Percentiles rank a stretch among this genome's conserved stretches.
phyloP scores from a whole-genome alignment of 2,888 invertebrate species.

The Platycheirus rosarum region DNA sequence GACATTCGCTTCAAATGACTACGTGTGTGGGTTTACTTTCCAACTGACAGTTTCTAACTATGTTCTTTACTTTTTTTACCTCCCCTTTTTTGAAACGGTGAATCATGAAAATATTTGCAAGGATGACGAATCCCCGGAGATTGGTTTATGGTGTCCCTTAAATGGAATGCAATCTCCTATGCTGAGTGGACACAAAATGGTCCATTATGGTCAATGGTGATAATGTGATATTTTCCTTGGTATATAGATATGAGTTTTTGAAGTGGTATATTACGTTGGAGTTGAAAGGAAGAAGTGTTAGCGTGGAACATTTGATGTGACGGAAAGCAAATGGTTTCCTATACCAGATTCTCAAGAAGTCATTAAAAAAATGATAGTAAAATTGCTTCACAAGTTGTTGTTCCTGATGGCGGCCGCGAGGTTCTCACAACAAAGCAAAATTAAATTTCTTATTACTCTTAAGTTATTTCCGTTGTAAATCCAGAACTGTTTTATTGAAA shows the following conservation, averaged over 20 bases:
- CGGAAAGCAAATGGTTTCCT: too few species aligned
- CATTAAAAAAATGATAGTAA: too few species aligned
- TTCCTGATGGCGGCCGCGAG: too few species aligned
- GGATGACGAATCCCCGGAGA: slow-evolving; percentile 65
- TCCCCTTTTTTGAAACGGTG: slow-evolving; percentile 16
- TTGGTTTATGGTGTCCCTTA: slow-evolving; percentile 54
- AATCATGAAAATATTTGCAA: slow-evolving; percentile 52
- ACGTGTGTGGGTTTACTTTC: neutral
- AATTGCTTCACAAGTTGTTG: too few species aligned
- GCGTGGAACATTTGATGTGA: neutral
- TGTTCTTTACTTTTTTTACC: neutral
- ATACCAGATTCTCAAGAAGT: too few species aligned
- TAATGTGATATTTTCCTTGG: slow-evolving; percentile 42
- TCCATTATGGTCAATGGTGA: slow-evolving; percentile 35
- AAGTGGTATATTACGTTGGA: neutral
- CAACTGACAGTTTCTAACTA: slow-evolving; percentile 1
- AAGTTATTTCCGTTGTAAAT: too few species aligned
- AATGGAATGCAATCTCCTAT: slow-evolving; percentile 58
- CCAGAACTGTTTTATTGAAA: too few species aligned
- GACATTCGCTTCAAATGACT: neutral
- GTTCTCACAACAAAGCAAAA: too few species aligned
- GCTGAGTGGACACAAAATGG: slow-evolving; percentile 67
- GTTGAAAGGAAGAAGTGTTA: slow-evolving; percentile 9
- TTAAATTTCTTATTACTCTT: too few species aligned
- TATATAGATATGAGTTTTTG: neutral